Conservation (phyloP, 2,888 invertebrate species). For the Lithophane leautieri region DNA sequence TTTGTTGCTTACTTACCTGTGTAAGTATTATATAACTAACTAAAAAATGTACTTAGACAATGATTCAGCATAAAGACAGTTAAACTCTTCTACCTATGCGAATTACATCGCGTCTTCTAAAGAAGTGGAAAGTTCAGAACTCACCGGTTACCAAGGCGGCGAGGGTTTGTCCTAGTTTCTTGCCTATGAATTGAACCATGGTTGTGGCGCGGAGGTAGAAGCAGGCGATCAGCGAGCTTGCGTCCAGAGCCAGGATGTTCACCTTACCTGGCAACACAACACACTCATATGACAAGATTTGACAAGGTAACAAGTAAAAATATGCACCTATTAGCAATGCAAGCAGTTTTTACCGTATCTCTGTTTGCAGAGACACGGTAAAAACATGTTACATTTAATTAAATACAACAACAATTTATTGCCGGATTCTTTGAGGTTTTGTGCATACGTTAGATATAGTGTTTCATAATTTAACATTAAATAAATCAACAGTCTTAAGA, state of each 20-base stretch:
- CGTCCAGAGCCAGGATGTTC: slow-evolving; percentile 84
- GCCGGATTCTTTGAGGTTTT: background rate
- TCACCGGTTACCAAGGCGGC: slow-evolving; percentile 77
- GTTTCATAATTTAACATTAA: background rate
- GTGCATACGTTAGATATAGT: background rate
- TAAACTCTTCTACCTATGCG: background rate
- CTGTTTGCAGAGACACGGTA: no score
- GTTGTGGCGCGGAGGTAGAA: slow-evolving; percentile 84
- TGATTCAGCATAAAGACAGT: background rate
- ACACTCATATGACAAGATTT: background rate
- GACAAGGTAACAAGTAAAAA: background rate
- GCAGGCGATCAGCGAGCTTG: slow-evolving; percentile 81
- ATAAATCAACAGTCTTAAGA: background rate
- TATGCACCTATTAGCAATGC: background rate
- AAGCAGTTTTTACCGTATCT: no score
- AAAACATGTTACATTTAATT: background rate
- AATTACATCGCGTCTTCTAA: background rate
- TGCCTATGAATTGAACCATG: slow-evolving; percentile 84
- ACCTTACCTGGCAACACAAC: slow-evolving; percentile 69
- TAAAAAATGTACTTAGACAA: background rate
- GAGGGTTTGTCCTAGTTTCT: slow-evolving; percentile 77
- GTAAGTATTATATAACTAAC: background rate
- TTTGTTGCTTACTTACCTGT: no score
- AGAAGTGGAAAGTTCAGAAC: slow-evolving; percentile 34
- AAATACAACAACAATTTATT: background rate